Percentiles rank a stretch among this genome's conserved stretches.
These are phyloP conservation scores for Xylocampa areola DNA, from an alignment of 2,888 invertebrate genomes.

Conservation along the genomic window DNA sequence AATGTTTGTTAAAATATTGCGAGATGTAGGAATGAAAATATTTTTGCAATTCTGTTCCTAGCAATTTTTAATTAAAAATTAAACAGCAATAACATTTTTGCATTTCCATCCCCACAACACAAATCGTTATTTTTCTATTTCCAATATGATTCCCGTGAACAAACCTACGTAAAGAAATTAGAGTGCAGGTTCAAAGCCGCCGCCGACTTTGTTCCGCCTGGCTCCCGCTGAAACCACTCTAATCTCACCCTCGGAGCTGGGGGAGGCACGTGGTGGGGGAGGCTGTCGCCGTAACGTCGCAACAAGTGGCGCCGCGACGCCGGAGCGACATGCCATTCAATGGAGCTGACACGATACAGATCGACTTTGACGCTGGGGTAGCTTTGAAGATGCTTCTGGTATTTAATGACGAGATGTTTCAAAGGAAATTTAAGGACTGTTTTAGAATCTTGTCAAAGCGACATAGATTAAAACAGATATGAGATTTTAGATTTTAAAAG, in stretches of 20 bases:
- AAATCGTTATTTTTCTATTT: slow-evolving; percentile 10
- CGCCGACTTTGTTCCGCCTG: slow-evolving; percentile 36
- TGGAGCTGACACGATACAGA: slow-evolving; percentile 36
- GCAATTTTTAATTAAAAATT: slow-evolving; percentile 7
- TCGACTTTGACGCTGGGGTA: slow-evolving; percentile 10
- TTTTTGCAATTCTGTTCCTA: neutral
- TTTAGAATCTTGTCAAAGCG: neutral
- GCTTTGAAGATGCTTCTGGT: slow-evolving; percentile 10
- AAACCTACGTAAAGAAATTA: slow-evolving; percentile 30
- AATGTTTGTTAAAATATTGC: too few species aligned
- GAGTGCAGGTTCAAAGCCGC: slow-evolving; percentile 39
- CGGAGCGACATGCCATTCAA: slow-evolving; percentile 22
- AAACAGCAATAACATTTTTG: neutral
- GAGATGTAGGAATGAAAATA: too few species aligned
- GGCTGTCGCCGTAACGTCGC: slow-evolving; percentile 57
- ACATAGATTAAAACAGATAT: too few species aligned
- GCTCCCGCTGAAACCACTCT: slow-evolving; percentile 46
- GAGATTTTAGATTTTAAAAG: too few species aligned
- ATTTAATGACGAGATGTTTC: slow-evolving; percentile 3
- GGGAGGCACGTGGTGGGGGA: slow-evolving; percentile 8
- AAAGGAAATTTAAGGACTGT: neutral
- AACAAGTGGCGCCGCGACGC: slow-evolving; percentile 81
- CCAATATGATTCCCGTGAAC: slow-evolving; percentile 18
- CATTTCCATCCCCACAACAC: slow-evolving; percentile 12
- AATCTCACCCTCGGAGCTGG: slow-evolving; percentile 34